Conservation (phyloP, 2,888 invertebrate species). For the Corythucha ciliata region DNA sequence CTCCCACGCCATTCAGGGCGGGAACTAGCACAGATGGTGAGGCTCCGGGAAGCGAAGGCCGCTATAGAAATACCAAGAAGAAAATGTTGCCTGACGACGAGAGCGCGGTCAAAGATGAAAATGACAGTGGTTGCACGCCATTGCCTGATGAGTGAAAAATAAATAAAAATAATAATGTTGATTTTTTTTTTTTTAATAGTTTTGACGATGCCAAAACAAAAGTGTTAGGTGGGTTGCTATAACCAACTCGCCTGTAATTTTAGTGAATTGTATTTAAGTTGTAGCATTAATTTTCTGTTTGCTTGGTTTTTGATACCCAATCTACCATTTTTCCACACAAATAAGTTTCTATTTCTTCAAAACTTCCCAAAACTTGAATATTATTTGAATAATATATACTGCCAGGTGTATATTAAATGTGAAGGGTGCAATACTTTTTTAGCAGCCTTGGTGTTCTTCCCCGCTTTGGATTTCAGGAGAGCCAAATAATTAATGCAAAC, state of each 20-base stretch:
- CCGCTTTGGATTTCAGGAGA: no score
- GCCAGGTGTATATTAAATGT: no score
- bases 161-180: background rate
- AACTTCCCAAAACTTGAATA: background rate
- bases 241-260: no score
- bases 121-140: conserved; percentile 26
- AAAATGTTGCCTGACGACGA: no score
- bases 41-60: background rate
- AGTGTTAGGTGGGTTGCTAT: no score
- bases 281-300: background rate
- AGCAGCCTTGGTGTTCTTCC: background rate
- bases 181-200: background rate
- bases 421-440: background rate
- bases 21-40: background rate
- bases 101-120: conserved; percentile 22
- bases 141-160: conserved; percentile 12
- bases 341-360: background rate
- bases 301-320: background rate
- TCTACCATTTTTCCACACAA: background rate
- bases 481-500: no score
- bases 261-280: no score
- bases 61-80: no score
- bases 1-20: no score
- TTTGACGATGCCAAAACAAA: no score
- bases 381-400: no score